Base-by-base conservation (phyloP, 2,797 vertebrate genomes). In the Propithecus deckenii region DNA sequence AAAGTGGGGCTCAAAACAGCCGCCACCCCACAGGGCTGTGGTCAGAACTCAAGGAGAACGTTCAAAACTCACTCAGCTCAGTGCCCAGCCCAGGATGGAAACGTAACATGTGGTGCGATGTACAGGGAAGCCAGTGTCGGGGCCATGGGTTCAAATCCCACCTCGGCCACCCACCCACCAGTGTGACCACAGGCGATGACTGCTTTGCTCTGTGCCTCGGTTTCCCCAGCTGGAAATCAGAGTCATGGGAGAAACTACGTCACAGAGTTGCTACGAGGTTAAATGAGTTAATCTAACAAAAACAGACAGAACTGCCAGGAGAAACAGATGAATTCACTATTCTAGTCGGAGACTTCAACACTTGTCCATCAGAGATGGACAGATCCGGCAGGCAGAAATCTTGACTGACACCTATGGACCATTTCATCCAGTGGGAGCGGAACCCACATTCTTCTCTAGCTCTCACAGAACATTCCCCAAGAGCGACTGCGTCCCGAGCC, bases 61-160 rank as follows among this genome's bases (percentile, higher is more conserved):
- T 52, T 32, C 35, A 6, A 50, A 43, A n/a, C 3, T 11, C 10
- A 0, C 22, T 28, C 32, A 11, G 13, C 35, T 30, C 10, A 4
- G 15, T 20, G 7, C 57, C 30, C 41, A 8, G 22, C 71, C 20
- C 22, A 55, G 28, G 84, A 4, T 3, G 25, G 55, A 59, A 46
- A n/a, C 4, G 2, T 11, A 32, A 71, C 14, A 15, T 25, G 15
- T 79, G 65, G n/a, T 1, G 12, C 5, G 12, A 22, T 32, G 14
- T 15, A 75, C n/a, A 23, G 13, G 28, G 14, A 69, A 18, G 65
- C 8, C 2, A 30, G 0, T 0, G 35, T 15, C 0, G 0, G 52
- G n/a, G 32, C 17, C 12, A 14, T 12, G 35, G 55, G 14, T 86
- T 72, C 22, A 22, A 74, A 57, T 14, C 55, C 75, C 17, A n/a